phyloP scores from a whole-genome alignment of 2,888 invertebrate species.

The Cephus pulcher region DNA sequence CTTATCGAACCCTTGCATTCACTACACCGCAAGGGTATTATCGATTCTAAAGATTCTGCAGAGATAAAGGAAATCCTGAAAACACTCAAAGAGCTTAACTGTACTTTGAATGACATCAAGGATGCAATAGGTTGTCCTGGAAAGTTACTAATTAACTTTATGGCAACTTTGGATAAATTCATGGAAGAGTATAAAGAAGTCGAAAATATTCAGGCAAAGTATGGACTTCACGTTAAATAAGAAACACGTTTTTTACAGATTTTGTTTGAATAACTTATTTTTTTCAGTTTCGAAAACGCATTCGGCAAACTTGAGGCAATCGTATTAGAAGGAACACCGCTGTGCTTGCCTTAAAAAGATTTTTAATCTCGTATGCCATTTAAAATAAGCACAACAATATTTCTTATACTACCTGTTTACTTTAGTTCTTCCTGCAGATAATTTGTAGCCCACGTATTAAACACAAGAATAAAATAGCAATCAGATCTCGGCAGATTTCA shows the following conservation, averaged over 20 bases:
- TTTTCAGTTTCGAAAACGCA: conserved; percentile 29
- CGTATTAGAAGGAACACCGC: conserved; percentile 33
- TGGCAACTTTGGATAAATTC: conserved; percentile 34
- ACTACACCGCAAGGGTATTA: conserved; percentile 38
- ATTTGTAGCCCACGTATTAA: no score
- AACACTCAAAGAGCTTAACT: conserved; percentile 27
- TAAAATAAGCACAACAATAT: no score
- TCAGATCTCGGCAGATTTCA: no score
- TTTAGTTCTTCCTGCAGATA: no score
- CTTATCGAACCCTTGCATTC: conserved; percentile 37
- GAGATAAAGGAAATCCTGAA: conserved; percentile 26
- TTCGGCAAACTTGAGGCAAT: conserved; percentile 32
- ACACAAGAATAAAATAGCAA: no score
- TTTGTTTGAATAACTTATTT: conserved; percentile 15
- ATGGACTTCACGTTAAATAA: background rate
- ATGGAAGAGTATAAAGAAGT: conserved; percentile 24
- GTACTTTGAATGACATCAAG: conserved; percentile 30
- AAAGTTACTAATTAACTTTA: conserved; percentile 25
- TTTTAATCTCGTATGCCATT: no score
- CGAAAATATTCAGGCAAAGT: conserved; percentile 33
- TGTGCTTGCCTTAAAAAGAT: background rate
- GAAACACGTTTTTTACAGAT: background rate
- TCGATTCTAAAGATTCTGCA: conserved; percentile 37
- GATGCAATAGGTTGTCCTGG: conserved; percentile 31
- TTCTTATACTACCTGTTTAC: no score